phyloP scores from a whole-genome alignment of 2,888 invertebrate genomes.

The Oscheius onirici region DNA sequence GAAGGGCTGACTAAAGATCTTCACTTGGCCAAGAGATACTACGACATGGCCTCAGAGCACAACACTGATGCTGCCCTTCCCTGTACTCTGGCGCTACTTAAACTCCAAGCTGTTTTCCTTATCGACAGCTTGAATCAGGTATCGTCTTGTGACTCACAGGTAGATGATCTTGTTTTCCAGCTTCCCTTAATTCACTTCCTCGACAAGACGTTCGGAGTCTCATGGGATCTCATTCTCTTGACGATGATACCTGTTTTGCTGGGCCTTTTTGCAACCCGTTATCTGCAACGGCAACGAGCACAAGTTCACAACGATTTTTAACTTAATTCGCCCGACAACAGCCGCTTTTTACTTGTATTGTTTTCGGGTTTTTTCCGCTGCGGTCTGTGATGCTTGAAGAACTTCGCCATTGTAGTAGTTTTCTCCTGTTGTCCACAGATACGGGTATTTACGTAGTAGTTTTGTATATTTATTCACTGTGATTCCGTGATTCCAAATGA shows the following conservation, averaged over 20 bases:
- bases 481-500: too few species aligned
- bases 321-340: neutral
- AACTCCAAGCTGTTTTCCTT: conserved; percentile 82
- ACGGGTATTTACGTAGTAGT: neutral
- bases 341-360: neutral
- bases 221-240: conserved; percentile 61
- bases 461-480: neutral
- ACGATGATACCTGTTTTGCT: conserved; percentile 21
- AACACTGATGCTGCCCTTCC: conserved; percentile 92
- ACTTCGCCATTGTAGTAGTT: too few species aligned
- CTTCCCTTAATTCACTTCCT: conserved; percentile 40
- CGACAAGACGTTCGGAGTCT: conserved; percentile 48
- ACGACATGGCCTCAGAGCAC: conserved; percentile 93
- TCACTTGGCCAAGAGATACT: conserved; percentile 94
- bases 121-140: conserved; percentile 71
- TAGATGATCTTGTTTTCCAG: too few species aligned
- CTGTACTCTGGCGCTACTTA: conserved; percentile 87
- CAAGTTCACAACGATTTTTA: conserved; percentile 21
- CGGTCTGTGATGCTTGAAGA: neutral
- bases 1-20: conserved; percentile 87
- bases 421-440: neutral
- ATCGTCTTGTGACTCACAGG: too few species aligned
- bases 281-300: conserved; percentile 13
- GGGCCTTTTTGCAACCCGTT: neutral
- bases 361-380: conserved; percentile 10